phyloP scores from a whole-genome alignment of 2,113 vertebrate genomes.

The Girardinichthys multiradiatus region DNA sequence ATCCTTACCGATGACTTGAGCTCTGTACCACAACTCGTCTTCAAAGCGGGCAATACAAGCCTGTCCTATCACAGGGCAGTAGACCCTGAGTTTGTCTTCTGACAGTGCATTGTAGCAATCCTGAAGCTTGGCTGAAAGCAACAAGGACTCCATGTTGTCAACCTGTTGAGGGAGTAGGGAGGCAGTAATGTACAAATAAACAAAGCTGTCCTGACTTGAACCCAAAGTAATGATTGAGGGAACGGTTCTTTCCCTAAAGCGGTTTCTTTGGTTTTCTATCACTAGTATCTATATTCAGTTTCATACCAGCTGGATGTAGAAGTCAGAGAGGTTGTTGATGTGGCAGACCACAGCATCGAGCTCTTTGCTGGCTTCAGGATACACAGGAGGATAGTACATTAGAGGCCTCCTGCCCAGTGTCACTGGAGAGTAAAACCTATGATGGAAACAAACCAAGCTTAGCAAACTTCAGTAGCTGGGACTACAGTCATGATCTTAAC shows the following conservation, averaged over 20 bases:
- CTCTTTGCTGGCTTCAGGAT: conserved; percentile 76
- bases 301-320: conserved; percentile 89
- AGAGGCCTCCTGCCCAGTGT: conserved; percentile 44
- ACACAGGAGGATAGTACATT: conserved; percentile 78
- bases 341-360: conserved; percentile 83
- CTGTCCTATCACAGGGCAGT: conserved; percentile 83
- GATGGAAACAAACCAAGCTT: neutral
- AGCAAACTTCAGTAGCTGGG: neutral
- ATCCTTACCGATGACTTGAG: conserved; percentile 84
- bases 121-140: conserved; percentile 82
- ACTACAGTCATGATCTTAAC: no score
- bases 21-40: conserved; percentile 89
- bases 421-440: conserved; percentile 74
- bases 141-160: conserved; percentile 79
- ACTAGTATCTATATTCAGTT: neutral
- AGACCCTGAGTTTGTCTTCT: conserved; percentile 73
- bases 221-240: neutral
- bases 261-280: neutral
- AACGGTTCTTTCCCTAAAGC: neutral
- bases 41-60: conserved; percentile 86
- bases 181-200: neutral
- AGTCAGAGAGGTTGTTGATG: conserved; percentile 86
- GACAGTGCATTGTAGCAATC: conserved; percentile 71
- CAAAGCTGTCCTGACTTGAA: neutral
- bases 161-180: conserved; percentile 63